Evolutionary conservation across 2,797 vertebrate genomes (phyloP), one percentile per base, ranked within the genome.

Genomic region (Acanthurus tractus): DNA sequence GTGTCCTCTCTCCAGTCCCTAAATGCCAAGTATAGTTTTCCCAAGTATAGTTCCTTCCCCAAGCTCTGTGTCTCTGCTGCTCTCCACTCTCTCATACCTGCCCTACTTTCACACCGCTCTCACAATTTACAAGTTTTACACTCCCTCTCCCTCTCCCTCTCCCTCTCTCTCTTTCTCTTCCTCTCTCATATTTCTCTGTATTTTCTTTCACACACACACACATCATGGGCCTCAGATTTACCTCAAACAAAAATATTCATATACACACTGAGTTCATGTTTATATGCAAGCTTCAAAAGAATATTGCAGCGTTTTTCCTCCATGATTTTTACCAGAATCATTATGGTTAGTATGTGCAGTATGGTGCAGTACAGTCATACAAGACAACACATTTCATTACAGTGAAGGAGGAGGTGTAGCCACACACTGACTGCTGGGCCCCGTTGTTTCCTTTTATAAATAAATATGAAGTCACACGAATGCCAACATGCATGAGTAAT

Each of bases 21-120:
- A 62, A 81, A 72, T 90, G 81, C 84, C 88, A 87, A 89, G 82
- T 88, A 71, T 72, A 84, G 82, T 81, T 89, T 90, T 79, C 83
- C 83, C 83, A 89, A 89, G 80, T 92, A 85, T 88, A 84, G 84
- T 82, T 82, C 54, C 72, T 85, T 91, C 81, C 81, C 84, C 42
- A 38, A 88, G 87, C 89, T 85, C 67, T 63, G 58, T 75, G 76
- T 79, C 84, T 88, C 81, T 84, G 80, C 82, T 84, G 76, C 82
- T 87, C 85, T 85, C 76, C 59, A 42, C 83, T 79, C 78, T 83
- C 86, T 88, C 74, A 70, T 88, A 91, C 91, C 86, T 94, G 93
- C 83, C 93, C 92, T 93, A 95, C 90, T 92, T 94, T 89, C 83
- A 70, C 84, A 78, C 75, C 61, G 46, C 77, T 84, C 79, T 78